Evolutionary conservation across 2,113 vertebrate species (phyloP).

Genomic region (Centrocercus urophasianus): DNA sequence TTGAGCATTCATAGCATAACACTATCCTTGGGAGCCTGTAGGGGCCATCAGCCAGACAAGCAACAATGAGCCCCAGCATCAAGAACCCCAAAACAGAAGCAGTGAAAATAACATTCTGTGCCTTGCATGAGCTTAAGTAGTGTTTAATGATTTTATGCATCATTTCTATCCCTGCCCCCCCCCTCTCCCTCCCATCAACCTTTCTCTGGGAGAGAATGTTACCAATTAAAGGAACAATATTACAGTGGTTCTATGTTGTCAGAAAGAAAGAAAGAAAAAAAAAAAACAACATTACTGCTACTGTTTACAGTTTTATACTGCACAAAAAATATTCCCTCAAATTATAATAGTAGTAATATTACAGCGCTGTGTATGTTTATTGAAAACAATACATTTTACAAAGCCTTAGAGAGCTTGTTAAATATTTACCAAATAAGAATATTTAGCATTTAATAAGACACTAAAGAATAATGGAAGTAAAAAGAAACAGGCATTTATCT

Average conservation of each 20-base stretch:
- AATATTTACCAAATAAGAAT: conserved; percentile 66
- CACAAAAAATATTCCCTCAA: conserved; percentile 27
- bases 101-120: neutral
- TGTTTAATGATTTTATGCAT: neutral
- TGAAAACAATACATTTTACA: conserved; percentile 55
- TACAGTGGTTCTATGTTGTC: neutral
- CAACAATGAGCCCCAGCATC: neutral
- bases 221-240: conserved; percentile 24
- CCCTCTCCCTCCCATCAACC: no score
- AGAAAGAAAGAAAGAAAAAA: neutral
- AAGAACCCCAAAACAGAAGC: neutral
- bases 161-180: neutral
- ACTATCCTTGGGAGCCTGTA: neutral
- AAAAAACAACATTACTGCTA: neutral
- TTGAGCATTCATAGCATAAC: neutral
- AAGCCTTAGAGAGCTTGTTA: conserved; percentile 38
- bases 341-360: neutral
- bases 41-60: neutral
- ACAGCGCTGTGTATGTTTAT: conserved; percentile 6
- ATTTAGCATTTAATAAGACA: conserved; percentile 69
- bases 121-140: neutral
- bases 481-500: conserved; percentile 34
- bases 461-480: conserved; percentile 31
- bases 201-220: neutral
- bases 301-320: neutral